Evolutionary conservation across 2,113 vertebrate species (phyloP), one percentile per base, ranked within the genome.

Genomic region (Sinocyclocheilus maitianheensis): DNA sequence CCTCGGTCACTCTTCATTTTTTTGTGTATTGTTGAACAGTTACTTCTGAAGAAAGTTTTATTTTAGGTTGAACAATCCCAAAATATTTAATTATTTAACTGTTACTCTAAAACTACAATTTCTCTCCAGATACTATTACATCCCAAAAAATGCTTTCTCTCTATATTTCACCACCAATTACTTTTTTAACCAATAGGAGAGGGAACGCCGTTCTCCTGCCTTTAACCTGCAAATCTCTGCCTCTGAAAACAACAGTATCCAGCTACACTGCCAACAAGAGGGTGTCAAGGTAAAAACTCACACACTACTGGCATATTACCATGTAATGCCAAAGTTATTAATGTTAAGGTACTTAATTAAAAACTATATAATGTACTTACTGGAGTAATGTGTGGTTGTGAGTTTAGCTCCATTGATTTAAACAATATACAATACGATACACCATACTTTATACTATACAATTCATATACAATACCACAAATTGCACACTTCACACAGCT

Each of bases 141-240:
- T 4, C 3, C 51, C 51, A 4, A 6, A 79, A 20, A 9, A 46
- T 26, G 22, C 4, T 5, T 26, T 62, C 18, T 5, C 40, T 62
- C 14, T 69, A 53, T 48, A 34, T 77, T 14, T 76, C 14, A 48
- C 71, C 78, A 75, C 24, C 34, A 30, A n/a, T 69, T 11, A 10
- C 14, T n/a, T 60, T 22, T 60, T 60, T 43, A 9, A 8, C 8
- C 60, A 86, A 40, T 82, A 99, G 98, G 98, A 99, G 91, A 96
- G 98, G 94, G 98, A 99, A 88, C 95, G 97, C 89, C 96, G 97
- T 92, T 99, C 98, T 11, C 98, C 98, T 67, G 97, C 98, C 82
- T 96, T 99, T 93, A 99, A 97, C 93, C 95, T 99, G 87, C 97
- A 98, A 90, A 97, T 99, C 94, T 94, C 96, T 91, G 93, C 96